These are phyloP conservation scores for Oscheius sp. DNA, from an alignment of 2,888 invertebrate species.

Conservation along the genomic window DNA sequence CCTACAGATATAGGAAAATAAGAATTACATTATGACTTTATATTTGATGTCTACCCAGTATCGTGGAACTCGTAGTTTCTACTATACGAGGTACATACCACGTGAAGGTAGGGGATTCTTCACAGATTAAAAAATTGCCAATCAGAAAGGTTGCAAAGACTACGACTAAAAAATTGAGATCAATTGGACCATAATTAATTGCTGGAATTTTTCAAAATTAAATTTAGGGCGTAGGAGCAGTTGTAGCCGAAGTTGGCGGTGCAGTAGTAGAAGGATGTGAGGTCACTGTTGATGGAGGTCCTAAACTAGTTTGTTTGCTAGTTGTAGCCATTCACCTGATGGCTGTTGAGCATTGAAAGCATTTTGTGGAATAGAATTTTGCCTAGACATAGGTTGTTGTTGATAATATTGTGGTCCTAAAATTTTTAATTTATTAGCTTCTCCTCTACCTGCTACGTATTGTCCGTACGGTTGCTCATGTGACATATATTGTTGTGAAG, in stretches of 20 bases:
- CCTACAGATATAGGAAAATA: no score
- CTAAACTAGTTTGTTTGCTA: neutral
- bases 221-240: neutral
- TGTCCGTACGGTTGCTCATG: conserved; percentile 22
- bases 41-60: no score
- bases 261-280: neutral
- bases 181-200: neutral
- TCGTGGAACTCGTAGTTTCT: no score
- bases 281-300: neutral
- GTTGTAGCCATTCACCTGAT: neutral
- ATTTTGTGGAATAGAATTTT: conserved; percentile 30
- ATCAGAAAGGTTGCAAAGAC: no score
- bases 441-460: neutral
- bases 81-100: no score
- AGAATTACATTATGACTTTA: no score
- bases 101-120: no score
- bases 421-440: neutral
- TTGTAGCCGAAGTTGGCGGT: neutral
- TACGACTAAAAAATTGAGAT: no score
- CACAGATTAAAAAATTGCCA: no score
- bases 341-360: neutral
- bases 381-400: conserved; percentile 30
- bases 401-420: conserved; percentile 14
- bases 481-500: neutral
- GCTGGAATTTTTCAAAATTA: neutral